Evolutionary conservation across 1,140 invertebrate genomes (phyloP), one percentile per base, ranked within the genome.

Genomic region (Colletes gigas): DNA sequence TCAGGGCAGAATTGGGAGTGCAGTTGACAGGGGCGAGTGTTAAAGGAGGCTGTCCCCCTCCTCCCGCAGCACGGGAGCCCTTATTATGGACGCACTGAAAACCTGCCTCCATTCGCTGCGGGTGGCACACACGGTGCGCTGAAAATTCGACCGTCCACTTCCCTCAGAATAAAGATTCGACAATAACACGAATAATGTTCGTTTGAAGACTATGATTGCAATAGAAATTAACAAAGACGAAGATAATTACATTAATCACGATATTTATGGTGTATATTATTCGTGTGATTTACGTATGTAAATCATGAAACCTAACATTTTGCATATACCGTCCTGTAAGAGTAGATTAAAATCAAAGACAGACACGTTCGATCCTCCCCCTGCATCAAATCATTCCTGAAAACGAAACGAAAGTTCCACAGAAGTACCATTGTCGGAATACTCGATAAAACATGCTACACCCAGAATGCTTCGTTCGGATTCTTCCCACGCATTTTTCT

Each of bases 1-100:
- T 87, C 62, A 78, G 17, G 50, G 44, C 50, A 30, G 52, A 74
- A 87, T 85, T 80, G 78, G 67, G 68, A 83, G 73, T 82, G 74
- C 55, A 65, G 78, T 87, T 83, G 85, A 87, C 85, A 87, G 62
- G 54, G 52, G 52, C 60, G 41, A 78, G 68, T 75, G 79, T 77
- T 66, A 79, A 87, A 73, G 71, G 57, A 84, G 68, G 62, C 17
- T 65, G 44, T n/a, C 7, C 54, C 65, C 30, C n/a, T 30, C 44
- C 78, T 70, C 62, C 55, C 2, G 30, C 30, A 73, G 74, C 80
- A 54, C 54, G 75, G 68, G 78, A 54, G 63, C 30, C 67, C 75
- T 81, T 82, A 83, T 82, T 72, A 87, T 47, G 44, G 52, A n/a
- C 39, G 41, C 68, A 62, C 41, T 62, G 72, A 73, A 81, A 82